phyloP scores from a whole-genome alignment of 2,888 invertebrate species.

The Lasioglossum morio region DNA sequence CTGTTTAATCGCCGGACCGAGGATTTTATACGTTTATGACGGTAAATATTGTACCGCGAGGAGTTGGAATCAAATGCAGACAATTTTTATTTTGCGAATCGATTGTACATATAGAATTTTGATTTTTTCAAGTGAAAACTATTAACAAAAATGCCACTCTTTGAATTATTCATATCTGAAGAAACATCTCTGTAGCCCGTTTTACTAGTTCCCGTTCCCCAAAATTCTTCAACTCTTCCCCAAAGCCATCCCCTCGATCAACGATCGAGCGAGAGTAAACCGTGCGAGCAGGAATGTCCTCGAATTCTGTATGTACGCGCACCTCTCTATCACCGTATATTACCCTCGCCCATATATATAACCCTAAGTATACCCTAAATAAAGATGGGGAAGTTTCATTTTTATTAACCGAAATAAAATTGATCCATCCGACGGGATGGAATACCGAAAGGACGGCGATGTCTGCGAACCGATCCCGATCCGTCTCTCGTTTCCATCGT shows the following conservation, averaged over 20 bases:
- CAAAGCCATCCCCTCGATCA: neutral
- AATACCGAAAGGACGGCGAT: neutral
- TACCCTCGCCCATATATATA: neutral
- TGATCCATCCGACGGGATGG: neutral
- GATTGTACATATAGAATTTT: too few relatives aligned
- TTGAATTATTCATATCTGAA: too few relatives aligned
- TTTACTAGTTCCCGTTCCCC: neutral
- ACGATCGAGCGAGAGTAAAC: constrained; percentile 16
- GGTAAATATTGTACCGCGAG: neutral
- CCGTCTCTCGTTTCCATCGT: neutral
- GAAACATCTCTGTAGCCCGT: too few relatives aligned
- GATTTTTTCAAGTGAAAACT: too few relatives aligned
- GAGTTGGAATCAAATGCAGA: too few relatives aligned
- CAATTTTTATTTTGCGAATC: too few relatives aligned
- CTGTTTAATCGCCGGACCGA: neutral
- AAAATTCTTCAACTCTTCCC: neutral
- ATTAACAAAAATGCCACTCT: too few relatives aligned
- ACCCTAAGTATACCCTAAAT: constrained; percentile 26
- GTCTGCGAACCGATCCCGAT: neutral
- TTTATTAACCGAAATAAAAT: constrained; percentile 35
- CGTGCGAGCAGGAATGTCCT: neutral
- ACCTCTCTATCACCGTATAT: constrained; percentile 2
- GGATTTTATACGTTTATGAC: neutral
- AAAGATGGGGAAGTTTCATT: constrained; percentile 26
- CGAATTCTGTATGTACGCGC: neutral